Base-by-base conservation (phyloP, 2,888 invertebrate genomes). In the Drepana falcataria region DNA sequence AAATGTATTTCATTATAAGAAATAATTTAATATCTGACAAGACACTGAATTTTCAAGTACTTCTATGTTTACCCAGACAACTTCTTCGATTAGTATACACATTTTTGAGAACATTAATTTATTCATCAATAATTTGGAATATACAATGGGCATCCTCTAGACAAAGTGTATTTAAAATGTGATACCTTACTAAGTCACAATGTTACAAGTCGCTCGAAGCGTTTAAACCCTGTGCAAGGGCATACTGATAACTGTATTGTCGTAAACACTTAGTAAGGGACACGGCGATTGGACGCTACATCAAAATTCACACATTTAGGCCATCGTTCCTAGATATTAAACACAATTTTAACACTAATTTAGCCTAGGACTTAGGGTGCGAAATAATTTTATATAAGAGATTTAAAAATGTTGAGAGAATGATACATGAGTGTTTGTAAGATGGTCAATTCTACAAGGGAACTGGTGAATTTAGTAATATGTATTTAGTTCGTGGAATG, bases 151-250 rank as follows among this genome's bases (percentile, higher is more conserved):
- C 9, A 9, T 9, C 44, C 3, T 44, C 44, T 44, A 9, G 2
- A 44, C 3, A 44, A 44, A 9, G 9, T 44, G 44, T 44, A 44
- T 9, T 6, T 1, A 44, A 44, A 9, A 6, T 6, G 21, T 34
- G 33, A 6, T 62, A 71, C 71, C 70, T 68, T 66, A 72, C 75
- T 65, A 67, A 72, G 71, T 64, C 64, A 70, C 67, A 64, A 64
- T 59, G 61, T 59, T 53, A 56, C 58, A 49, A 53, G 37, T 52
- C 53, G 49, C 53, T 55, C 41, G 54, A 62, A 58, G 59, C 59
- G 55, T 63, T 61, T 64, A 66, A 81, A 80, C 81, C 81, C 81
- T 80, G 81, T 75, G 68, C 64, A 58, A 70, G 70, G 71, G 69
- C 69, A 77, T 78, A 76, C 71, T 71, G 69, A 65, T 59, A 61